A percentile compares a stretch with the other conserved stretches of the same genome.
Evolutionary conservation across 2,113 vertebrate genomes (phyloP).

Genomic region (Rana temporaria): DNA sequence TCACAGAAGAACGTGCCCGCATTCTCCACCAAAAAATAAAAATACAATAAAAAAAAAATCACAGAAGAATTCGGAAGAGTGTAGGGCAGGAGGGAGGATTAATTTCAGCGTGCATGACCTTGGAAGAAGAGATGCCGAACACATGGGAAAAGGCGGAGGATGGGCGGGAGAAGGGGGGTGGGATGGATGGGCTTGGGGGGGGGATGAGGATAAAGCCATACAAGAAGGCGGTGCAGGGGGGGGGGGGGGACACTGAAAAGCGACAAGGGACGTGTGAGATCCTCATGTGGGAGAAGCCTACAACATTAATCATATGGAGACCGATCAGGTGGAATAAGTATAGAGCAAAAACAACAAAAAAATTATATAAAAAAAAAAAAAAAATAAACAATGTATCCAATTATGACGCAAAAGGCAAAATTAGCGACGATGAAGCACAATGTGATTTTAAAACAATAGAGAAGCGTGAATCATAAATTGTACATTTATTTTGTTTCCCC

Average conservation of each 20-base stretch:
- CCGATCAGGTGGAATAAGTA: background rate
- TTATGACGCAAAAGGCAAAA: background rate
- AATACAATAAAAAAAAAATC: too few relatives aligned
- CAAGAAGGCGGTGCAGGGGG: background rate
- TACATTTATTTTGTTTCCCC: too few relatives aligned
- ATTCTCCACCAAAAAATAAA: too few relatives aligned
- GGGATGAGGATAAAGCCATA: background rate
- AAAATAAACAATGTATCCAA: background rate
- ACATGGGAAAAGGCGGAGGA: constrained; percentile 14
- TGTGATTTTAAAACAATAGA: too few relatives aligned
- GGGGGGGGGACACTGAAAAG: background rate
- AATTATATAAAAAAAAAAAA: background rate
- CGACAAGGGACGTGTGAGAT: background rate
- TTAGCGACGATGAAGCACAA: background rate
- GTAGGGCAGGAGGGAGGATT: constrained; percentile 7
- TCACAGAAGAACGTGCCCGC: too few relatives aligned
- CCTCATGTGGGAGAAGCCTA: background rate
- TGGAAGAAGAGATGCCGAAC: constrained; percentile 14
- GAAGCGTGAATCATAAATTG: too few relatives aligned
- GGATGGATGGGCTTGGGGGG: too few relatives aligned
- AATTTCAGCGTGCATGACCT: constrained; percentile 25
- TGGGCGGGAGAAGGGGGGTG: too few relatives aligned
- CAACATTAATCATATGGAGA: background rate
- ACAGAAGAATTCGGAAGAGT: background rate
- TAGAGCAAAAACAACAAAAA: background rate